Evolutionary conservation across 2,888 invertebrate species (phyloP).

Genomic region (Trichopria drosophilae): DNA sequence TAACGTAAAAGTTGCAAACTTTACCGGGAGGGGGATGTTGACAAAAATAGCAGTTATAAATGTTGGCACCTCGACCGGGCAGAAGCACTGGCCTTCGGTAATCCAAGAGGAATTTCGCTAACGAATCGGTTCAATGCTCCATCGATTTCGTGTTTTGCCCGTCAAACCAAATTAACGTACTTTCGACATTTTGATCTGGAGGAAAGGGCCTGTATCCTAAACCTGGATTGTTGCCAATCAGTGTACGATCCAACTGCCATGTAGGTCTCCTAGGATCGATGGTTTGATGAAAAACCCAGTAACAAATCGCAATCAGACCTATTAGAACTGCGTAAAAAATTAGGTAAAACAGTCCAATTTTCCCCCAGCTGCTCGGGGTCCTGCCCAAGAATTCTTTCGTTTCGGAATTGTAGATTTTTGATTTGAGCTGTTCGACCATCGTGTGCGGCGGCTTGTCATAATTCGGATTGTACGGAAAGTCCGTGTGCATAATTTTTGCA

Average conservation of each 20-base stretch:
- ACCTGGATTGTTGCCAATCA: slow-evolving; percentile 93
- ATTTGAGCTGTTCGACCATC: too few relatives aligned
- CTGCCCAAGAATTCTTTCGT: too few relatives aligned
- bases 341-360: slow-evolving; percentile 93
- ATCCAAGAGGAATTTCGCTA: slow-evolving; percentile 75
- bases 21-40: slow-evolving; percentile 71
- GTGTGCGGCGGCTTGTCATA: too few relatives aligned
- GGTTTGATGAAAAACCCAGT: slow-evolving; percentile 92
- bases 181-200: slow-evolving; percentile 81
- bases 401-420: too few relatives aligned
- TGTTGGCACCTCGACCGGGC: slow-evolving; percentile 74
- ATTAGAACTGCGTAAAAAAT: slow-evolving; percentile 90
- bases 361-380: too few relatives aligned
- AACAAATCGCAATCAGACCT: slow-evolving; percentile 90
- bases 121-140: slow-evolving; percentile 75
- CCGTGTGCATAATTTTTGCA: too few relatives aligned
- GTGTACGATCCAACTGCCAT: slow-evolving; percentile 82
- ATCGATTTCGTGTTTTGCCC: slow-evolving; percentile 79
- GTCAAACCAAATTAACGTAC: slow-evolving; percentile 94
- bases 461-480: too few relatives aligned
- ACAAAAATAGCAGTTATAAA: slow-evolving; percentile 75
- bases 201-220: slow-evolving; percentile 94
- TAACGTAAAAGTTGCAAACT: slow-evolving; percentile 86
- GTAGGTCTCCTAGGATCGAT: slow-evolving; percentile 86
- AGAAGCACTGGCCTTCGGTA: slow-evolving; percentile 74